Evolutionary conservation across 2,113 vertebrate species (phyloP).

Genomic region (Maccullochella peelii): DNA sequence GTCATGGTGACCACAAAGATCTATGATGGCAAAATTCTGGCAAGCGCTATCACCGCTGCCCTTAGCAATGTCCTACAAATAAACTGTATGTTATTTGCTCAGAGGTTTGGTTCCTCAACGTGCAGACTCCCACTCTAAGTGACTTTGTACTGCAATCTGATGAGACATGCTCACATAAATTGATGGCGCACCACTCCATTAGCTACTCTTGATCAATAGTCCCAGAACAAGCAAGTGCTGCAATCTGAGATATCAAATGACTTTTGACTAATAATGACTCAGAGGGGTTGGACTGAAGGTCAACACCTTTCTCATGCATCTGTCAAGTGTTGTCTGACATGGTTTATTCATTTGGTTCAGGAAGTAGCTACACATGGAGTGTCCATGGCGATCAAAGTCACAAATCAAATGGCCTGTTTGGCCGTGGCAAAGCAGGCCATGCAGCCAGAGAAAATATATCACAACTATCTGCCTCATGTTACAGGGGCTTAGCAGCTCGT

Average conservation of each 20-base stretch:
- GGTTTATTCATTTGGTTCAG: constrained; percentile 52
- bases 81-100: not conserved
- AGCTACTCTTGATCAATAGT: constrained; percentile 53
- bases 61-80: constrained; percentile 37
- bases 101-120: constrained; percentile 14
- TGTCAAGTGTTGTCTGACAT: constrained; percentile 39
- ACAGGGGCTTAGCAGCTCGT: constrained; percentile 38
- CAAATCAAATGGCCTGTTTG: constrained; percentile 66
- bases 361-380: constrained; percentile 29
- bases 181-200: constrained; percentile 45
- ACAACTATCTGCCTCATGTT: constrained; percentile 46
- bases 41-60: constrained; percentile 10
- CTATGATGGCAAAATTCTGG: constrained; percentile 39
- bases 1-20: constrained; percentile 61
- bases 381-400: constrained; percentile 64
- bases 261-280: constrained; percentile 50
- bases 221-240: constrained; percentile 20
- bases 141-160: constrained; percentile 36
- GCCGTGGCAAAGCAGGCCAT: constrained; percentile 19
- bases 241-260: constrained; percentile 50
- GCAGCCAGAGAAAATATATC: constrained; percentile 43
- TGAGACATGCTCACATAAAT: not conserved
- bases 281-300: constrained; percentile 53
- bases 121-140: not conserved
- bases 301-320: constrained; percentile 43